Conservation (phyloP, 2,888 invertebrate species). For the Cantharis rustica region DNA sequence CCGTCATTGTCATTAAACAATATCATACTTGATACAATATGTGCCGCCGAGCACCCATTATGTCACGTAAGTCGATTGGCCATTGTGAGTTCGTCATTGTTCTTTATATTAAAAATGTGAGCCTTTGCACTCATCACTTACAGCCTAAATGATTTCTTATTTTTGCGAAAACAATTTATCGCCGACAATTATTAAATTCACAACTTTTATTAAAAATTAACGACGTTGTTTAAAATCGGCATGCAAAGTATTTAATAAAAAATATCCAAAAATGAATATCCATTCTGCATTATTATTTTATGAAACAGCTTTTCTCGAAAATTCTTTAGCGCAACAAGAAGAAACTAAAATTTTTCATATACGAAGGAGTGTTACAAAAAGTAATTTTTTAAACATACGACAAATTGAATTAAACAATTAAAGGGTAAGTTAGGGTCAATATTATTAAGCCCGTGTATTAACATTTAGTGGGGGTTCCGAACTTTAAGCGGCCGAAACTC, state of each 20-base stretch:
- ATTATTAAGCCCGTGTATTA: conserved; percentile 27
- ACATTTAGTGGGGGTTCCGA: conserved; percentile 9
- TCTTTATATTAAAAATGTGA: conserved; percentile 53
- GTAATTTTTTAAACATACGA: not conserved
- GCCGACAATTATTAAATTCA: not conserved
- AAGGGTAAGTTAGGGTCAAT: conserved; percentile 16
- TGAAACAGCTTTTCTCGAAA: not conserved
- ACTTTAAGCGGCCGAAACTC: conserved; percentile 7
- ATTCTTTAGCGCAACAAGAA: not conserved
- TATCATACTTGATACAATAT: conserved; percentile 57
- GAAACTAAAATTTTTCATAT: not conserved
- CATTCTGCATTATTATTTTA: not conserved
- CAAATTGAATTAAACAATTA: conserved; percentile 10
- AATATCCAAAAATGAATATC: not conserved
- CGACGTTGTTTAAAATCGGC: not conserved
- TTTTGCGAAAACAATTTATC: conserved; percentile 5
- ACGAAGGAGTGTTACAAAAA: not conserved
- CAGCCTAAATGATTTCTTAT: conserved; percentile 26
- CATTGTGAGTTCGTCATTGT: conserved; percentile 53
- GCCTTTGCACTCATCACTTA: conserved; percentile 29
- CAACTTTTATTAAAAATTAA: not conserved
- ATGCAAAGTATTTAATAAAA: not conserved
- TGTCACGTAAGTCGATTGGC: conserved; percentile 56
- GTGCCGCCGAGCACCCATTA: conserved; percentile 52
- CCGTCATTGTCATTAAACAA: conserved; percentile 56